These are phyloP conservation scores for Eucidaris tribuloides DNA, from an alignment of 35 echinoderm and acorn worm genomes.

Conservation along the genomic window DNA sequence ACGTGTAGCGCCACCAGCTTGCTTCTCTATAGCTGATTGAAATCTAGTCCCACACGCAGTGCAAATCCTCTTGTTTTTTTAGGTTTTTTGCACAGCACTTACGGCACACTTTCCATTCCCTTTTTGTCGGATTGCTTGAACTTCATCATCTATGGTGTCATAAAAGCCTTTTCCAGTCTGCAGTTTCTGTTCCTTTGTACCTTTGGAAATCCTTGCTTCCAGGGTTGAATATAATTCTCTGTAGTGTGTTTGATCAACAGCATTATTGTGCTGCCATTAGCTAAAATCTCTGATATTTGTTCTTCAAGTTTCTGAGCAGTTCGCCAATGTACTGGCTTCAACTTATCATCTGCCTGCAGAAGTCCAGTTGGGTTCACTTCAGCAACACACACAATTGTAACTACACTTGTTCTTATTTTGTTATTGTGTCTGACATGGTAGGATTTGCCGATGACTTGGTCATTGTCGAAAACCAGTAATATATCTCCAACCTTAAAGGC, in stretches of 20 bases:
- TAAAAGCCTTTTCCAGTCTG: background rate
- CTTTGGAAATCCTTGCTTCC: background rate
- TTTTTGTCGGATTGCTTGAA: background rate
- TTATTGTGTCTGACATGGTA: conserved; percentile 43
- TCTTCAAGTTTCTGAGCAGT: background rate
- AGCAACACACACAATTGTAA: conserved; percentile 36
- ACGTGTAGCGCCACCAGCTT: no score
- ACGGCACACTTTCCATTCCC: conserved; percentile 18
- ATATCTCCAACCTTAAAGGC: conserved; percentile 1
- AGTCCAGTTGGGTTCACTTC: conserved; percentile 13
- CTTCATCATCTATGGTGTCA: no score
- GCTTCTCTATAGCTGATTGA: background rate
- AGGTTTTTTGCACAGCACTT: background rate
- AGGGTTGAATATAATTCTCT: background rate
- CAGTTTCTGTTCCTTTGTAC: background rate
- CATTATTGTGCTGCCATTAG: background rate
- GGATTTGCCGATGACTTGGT: conserved; percentile 48
- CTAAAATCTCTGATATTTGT: background rate
- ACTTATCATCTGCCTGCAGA: background rate
- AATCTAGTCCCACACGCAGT: background rate
- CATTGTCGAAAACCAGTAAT: conserved; percentile 47
- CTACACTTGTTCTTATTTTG: background rate
- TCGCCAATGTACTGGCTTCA: conserved; percentile 35
- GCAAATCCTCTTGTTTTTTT: background rate
- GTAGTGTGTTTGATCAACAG: background rate